phyloP scores from a whole-genome alignment of 2,113 vertebrate genomes.

The Zosterops japonicus region DNA sequence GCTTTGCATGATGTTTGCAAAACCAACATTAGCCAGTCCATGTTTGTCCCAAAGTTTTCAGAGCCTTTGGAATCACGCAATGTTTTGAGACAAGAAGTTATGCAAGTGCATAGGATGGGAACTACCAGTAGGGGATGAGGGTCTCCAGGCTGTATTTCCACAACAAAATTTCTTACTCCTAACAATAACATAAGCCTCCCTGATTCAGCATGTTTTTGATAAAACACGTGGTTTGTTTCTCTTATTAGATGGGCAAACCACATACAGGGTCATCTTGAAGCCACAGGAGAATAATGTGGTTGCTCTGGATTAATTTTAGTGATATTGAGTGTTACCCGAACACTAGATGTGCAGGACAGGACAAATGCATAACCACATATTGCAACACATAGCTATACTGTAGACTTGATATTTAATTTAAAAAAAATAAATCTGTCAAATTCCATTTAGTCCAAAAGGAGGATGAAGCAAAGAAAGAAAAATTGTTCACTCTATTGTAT shows the following conservation, averaged over 20 bases:
- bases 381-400: background rate
- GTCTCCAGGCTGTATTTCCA: slow-evolving; percentile 23
- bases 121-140: background rate
- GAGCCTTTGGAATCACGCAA: background rate
- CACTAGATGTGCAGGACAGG: background rate
- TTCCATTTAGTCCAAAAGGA: background rate
- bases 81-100: background rate
- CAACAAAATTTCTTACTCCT: background rate
- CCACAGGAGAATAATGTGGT: background rate
- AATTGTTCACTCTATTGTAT: slow-evolving; percentile 14
- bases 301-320: background rate
- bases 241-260: background rate
- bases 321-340: background rate
- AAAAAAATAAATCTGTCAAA: background rate
- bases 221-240: slow-evolving; percentile 2
- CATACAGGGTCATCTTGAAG: background rate
- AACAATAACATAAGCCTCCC: background rate
- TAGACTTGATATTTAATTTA: background rate
- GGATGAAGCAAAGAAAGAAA: slow-evolving; percentile 10
- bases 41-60: background rate
- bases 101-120: background rate
- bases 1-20: background rate
- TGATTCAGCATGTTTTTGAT: slow-evolving; percentile 6
- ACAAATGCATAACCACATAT: background rate
- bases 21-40: background rate